These are phyloP conservation scores for Incurvaria masculella DNA, from an alignment of 2,888 invertebrate species.

Conservation along the genomic window DNA sequence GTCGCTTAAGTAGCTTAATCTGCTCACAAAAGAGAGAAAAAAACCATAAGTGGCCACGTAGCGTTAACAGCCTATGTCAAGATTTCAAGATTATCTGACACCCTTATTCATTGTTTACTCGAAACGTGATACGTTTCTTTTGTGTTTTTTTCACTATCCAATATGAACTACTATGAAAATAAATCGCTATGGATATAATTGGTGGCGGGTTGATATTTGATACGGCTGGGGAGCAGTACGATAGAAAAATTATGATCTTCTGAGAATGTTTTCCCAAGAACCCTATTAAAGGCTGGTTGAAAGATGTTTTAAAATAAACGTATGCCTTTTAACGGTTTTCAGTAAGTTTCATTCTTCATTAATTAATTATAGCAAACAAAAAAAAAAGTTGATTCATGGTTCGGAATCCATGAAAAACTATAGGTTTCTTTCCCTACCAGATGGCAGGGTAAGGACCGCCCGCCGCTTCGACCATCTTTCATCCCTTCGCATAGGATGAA, in stretches of 20 bases:
- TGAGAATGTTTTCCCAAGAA: no score
- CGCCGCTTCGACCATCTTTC: no score
- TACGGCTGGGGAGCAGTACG: not conserved
- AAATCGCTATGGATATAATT: not conserved
- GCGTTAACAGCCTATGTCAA: not conserved
- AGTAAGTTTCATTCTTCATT: no score
- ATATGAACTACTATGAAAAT: not conserved
- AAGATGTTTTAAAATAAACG: no score
- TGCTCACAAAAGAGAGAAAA: not conserved
- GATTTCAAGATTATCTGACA: not conserved
- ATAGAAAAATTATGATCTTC: not conserved
- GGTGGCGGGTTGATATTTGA: constrained; percentile 1
- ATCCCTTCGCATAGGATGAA: no score
- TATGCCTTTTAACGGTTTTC: no score
- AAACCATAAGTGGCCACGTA: not conserved
- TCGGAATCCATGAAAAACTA: no score
- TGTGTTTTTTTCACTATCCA: not conserved
- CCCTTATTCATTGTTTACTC: constrained; percentile 6
- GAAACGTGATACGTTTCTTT: constrained; percentile 3
- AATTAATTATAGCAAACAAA: no score
- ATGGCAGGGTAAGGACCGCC: no score
- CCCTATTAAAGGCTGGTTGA: no score
- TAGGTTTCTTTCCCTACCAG: no score
- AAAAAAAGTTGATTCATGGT: no score
- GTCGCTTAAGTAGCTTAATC: not conserved